phyloP scores from a whole-genome alignment of 2,888 invertebrate species.

The Drosophila quinaria region DNA sequence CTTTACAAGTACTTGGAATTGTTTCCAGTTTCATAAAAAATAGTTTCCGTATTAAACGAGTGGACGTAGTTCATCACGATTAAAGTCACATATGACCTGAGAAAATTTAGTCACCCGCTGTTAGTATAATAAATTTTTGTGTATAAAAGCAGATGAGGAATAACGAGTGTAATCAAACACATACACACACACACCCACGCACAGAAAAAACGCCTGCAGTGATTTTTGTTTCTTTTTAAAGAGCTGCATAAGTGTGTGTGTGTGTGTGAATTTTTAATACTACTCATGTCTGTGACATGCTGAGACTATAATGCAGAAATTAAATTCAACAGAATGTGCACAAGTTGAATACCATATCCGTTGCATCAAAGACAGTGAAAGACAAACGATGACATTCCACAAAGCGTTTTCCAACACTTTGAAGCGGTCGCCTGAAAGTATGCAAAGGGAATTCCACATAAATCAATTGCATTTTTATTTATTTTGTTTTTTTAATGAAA shows the following conservation, averaged over 20 bases:
- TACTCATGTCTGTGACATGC: constrained; percentile 31
- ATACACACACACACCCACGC: neutral
- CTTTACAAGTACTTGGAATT: neutral
- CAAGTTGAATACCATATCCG: constrained; percentile 53
- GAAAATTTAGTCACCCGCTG: neutral
- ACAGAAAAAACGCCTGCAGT: constrained; percentile 61
- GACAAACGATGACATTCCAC: constrained; percentile 18
- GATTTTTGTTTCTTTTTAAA: constrained; percentile 55
- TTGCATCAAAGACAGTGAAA: constrained; percentile 37
- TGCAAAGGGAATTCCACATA: constrained; percentile 15
- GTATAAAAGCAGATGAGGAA: constrained; percentile 5
- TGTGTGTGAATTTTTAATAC: constrained; percentile 5
- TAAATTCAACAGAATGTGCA: constrained; percentile 75
- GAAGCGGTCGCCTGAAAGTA: neutral
- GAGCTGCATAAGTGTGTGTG: constrained; percentile 20
- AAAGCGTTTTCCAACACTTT: constrained; percentile 13
- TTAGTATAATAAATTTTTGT: constrained; percentile 9
- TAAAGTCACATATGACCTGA: neutral
- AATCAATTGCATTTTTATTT: constrained; percentile 2
- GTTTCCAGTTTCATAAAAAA: neutral
- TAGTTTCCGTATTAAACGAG: neutral
- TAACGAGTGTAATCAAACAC: too few relatives aligned
- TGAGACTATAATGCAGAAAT: constrained; percentile 62
- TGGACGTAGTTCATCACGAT: neutral
- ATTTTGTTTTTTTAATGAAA: too few relatives aligned